Base-by-base conservation (phyloP, 2,113 vertebrate species). In the Poicephalus gulielmi region DNA sequence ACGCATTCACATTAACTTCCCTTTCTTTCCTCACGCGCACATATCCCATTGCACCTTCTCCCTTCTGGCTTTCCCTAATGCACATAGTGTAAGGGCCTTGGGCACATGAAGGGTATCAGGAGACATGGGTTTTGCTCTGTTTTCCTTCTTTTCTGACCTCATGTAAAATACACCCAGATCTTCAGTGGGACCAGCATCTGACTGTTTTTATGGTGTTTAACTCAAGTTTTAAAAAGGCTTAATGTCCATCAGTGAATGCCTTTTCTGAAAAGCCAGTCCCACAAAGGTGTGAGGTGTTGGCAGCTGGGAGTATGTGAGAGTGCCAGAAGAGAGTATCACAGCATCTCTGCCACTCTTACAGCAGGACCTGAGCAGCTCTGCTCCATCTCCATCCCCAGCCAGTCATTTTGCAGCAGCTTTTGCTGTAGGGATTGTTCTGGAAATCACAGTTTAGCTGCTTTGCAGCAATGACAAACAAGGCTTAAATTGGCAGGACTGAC, bases 291-390 rank as follows among this genome's bases (percentile, higher is more conserved):
- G 66, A 33, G 6, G 2, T 60, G 22, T 47, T 44, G 52, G 33
- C 39, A n/a, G 3, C 11, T 10, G 33, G 10, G 46, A 18, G 5
- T 60, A 3, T 5, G 19, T 1, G 4, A 16, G 20, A 82, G 52
- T 46, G 50, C 5, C 1, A 15, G 17, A 67, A 46, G 23, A 27
- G 10, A 49, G 17, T 9, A 31, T 44, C 33, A 7, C 28, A 39
- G 17, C 86, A 41, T 10, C 10, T 66, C 41, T 63, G 25, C 23
- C 31, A 62, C 25, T 75, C 50, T 33, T 74, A 9, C 43, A 39
- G 41, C 0, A 1, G 20, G 13, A 16, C 5, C 18, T 0, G 1
- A 47, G 52, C 0, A 0, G 3, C 35, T 68, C 19, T 23, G 11
- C 17, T 44, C 44, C 17, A 4, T 13, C 17, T 67, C 37, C 20